A percentile compares a stretch with the other conserved stretches of the same genome.
Evolutionary conservation across 2,113 vertebrate species (phyloP).

Genomic region (Rhynchopsitta pachyrhyncha): DNA sequence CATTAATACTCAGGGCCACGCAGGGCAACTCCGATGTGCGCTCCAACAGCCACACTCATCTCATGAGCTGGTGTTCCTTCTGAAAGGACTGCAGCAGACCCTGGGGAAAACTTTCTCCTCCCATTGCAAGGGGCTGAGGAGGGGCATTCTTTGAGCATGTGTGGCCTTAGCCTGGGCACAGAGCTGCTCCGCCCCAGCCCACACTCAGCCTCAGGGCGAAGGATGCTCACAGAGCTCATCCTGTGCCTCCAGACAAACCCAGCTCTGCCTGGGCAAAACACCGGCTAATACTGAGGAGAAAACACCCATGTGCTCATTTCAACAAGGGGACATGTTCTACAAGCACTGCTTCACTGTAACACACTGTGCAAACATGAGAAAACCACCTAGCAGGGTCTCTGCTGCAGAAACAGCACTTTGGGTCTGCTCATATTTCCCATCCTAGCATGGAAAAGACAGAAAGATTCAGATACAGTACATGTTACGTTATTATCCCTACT

Average conservation of each 20-base stretch:
- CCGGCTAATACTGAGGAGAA: fast-evolving
- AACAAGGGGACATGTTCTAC: background rate
- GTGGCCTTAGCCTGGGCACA: background rate
- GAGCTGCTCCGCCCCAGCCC: background rate
- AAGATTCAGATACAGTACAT: background rate
- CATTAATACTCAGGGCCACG: fast-evolving
- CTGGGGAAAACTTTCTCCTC: background rate
- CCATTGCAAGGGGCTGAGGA: background rate
- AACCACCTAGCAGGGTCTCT: background rate
- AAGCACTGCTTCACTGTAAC: background rate
- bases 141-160: background rate
- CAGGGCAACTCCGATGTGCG: background rate
- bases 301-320: background rate
- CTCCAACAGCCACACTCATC: background rate
- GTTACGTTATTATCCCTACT: background rate
- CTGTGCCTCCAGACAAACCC: background rate
- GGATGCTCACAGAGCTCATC: background rate
- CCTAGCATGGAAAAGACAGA: background rate
- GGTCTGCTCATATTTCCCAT: background rate
- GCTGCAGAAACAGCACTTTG: background rate
- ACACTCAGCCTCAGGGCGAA: fast-evolving
- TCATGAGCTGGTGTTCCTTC: background rate
- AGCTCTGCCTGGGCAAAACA: background rate
- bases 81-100: background rate
- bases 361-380: background rate